Conservation (phyloP, 2,888 invertebrate species). For the Mimumesa dahlbomi region DNA sequence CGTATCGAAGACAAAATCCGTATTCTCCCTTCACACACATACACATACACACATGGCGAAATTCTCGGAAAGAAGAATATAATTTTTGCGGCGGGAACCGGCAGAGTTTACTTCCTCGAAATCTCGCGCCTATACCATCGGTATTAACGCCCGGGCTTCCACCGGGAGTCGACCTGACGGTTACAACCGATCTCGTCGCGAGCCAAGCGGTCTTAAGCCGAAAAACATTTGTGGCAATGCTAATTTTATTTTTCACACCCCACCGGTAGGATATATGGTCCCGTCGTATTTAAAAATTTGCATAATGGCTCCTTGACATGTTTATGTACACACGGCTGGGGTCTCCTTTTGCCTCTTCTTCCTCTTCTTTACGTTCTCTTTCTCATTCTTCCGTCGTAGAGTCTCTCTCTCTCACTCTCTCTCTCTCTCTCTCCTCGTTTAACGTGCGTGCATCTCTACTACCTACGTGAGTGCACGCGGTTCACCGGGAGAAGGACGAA, state of each 20-base stretch:
- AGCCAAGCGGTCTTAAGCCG: slow-evolving; percentile 61
- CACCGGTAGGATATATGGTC: slow-evolving; percentile 73
- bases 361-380: neutral
- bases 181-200: neutral
- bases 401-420: neutral
- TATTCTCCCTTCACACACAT: too few relatives aligned
- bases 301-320: slow-evolving; percentile 78
- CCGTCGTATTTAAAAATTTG: slow-evolving; percentile 79
- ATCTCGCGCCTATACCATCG: slow-evolving; percentile 24
- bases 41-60: too few relatives aligned
- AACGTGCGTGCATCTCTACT: slow-evolving; percentile 38
- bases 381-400: slow-evolving; percentile 3
- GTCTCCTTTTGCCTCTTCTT: slow-evolving; percentile 24
- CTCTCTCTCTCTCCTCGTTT: neutral
- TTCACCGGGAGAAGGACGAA: slow-evolving; percentile 56
- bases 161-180: neutral
- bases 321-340: slow-evolving; percentile 75
- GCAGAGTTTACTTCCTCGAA: slow-evolving; percentile 44
- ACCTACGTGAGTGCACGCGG: slow-evolving; percentile 62
- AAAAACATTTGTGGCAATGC: slow-evolving; percentile 72
- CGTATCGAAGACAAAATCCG: slow-evolving; percentile 7
- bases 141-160: slow-evolving; percentile 22
- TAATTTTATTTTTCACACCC: slow-evolving; percentile 79
- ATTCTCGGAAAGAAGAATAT: slow-evolving; percentile 35
- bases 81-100: slow-evolving; percentile 21